phyloP scores from a whole-genome alignment of 35 echinoderm and acorn worm genomes.

The Lytechinus pictus region DNA sequence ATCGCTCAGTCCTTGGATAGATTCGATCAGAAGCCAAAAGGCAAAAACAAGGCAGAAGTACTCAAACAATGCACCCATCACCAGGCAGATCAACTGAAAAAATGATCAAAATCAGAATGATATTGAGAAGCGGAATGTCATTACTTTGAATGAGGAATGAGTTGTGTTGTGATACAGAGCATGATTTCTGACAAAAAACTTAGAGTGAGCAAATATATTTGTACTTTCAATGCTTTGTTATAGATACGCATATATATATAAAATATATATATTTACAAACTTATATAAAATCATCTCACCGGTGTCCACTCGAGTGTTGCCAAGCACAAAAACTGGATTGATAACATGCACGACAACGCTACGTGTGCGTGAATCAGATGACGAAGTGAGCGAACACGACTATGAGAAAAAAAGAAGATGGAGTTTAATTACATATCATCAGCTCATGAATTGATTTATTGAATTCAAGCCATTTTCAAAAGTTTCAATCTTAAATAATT shows the following conservation, averaged over 20 bases:
- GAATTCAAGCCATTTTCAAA: no score
- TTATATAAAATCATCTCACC: not conserved
- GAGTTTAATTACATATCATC: not conserved
- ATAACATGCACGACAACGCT: not conserved
- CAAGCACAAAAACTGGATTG: not conserved
- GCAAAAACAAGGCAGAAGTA: not conserved
- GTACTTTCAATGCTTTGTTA: no score
- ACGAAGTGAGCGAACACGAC: slow-evolving; percentile 22
- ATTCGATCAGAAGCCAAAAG: slow-evolving; percentile 27
- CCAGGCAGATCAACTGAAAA: not conserved
- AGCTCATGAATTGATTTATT: no score
- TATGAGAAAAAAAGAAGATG: not conserved
- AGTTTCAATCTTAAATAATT: no score
- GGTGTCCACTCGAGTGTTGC: slow-evolving; percentile 28
- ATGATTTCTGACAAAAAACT: no score
- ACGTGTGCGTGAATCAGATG: slow-evolving; percentile 25
- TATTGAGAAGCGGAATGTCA: no score
- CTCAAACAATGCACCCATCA: slow-evolving; percentile 21
- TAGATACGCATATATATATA: no score
- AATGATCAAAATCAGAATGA: not conserved
- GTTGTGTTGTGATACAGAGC: no score
- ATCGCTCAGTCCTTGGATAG: not conserved
- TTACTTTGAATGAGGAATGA: no score
- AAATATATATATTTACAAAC: no score
- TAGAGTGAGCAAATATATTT: no score